Evolutionary conservation across 2,888 invertebrate genomes (phyloP).

Genomic region (Eilema caniola): DNA sequence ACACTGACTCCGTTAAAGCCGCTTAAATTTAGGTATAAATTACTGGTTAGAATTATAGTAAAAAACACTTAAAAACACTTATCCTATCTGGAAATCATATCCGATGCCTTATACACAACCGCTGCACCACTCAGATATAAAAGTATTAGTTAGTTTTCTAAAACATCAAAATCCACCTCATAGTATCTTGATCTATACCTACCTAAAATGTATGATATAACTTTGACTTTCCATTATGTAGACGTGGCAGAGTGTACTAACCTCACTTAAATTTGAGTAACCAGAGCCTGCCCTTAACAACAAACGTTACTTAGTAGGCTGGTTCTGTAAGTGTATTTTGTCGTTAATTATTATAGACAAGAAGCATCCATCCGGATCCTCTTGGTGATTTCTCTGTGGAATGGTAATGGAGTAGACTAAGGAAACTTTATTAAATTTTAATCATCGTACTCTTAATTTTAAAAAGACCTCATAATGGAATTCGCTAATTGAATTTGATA

Average conservation of each 20-base stretch:
- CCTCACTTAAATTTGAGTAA: slow-evolving; percentile 20
- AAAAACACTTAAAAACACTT: too few relatives aligned
- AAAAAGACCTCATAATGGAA: too few relatives aligned
- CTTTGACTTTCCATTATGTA: slow-evolving; percentile 3
- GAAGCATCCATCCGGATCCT: background rate
- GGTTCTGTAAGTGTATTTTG: slow-evolving; percentile 6
- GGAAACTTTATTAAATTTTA: background rate
- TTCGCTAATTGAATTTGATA: background rate
- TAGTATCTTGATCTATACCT: background rate
- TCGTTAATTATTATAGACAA: slow-evolving; percentile 22
- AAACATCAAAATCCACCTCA: background rate
- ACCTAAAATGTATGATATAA: slow-evolving; percentile 5
- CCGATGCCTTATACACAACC: too few relatives aligned
- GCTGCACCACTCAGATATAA: too few relatives aligned
- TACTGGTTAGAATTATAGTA: too few relatives aligned
- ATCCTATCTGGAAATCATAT: too few relatives aligned
- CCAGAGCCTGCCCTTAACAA: slow-evolving; percentile 17
- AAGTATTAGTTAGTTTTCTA: background rate
- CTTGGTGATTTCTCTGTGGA: background rate
- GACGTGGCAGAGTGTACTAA: background rate
- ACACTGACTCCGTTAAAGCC: too few relatives aligned
- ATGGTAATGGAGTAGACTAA: background rate
- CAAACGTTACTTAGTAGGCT: slow-evolving; percentile 26
- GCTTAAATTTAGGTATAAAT: too few relatives aligned
- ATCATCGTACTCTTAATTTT: background rate